Evolutionary conservation across 2,888 invertebrate species (phyloP), one percentile per base, ranked within the genome.

Genomic region (Creontiades dilutus): DNA sequence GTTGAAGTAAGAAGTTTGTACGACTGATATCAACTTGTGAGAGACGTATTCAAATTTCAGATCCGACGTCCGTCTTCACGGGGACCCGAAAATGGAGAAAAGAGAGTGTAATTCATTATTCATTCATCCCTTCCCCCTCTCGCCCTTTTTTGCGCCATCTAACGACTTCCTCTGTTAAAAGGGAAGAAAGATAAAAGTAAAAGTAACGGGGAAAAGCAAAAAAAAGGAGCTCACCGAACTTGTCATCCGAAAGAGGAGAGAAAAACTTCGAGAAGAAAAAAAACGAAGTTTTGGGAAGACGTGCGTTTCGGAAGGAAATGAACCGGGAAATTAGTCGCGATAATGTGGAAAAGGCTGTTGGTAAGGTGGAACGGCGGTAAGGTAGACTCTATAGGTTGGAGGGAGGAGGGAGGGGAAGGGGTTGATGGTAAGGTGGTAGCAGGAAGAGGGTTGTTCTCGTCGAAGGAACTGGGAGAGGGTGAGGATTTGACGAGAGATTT

Each of bases 121-220:
- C 82, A 82, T 82, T 82, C 82, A 23, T 52, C n/a, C 23, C 23
- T 13, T 19, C 52, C 52, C 19, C 52, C 14, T 82, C 19, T 47
- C 47, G n/a, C 46, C 80, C 48, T 46, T 61, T 19, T 61, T 61
- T 61, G 61, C 14, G 52, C 19, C 37, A 16, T 82, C 82, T 82
- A 82, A 82, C 82, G 82, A 82, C 82, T 82, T 82, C 82, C 82
- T 47, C 48, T 27, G 82, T 82, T 82, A 82, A 82, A 78, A 82
- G 52, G 82, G 23, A 82, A 47, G 47, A 82, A 52, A 82, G 52
- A 82, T 47, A 82, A 52, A 82, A 82, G 52, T 68, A 23, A 27
- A 68, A 68, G 23, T 68, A 23, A 68, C 37, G 37, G 37, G 23
- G 23, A 23, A 23, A 68, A 14, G 52, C 52, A 27, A 27, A 68